Evolutionary conservation across 2,797 vertebrate species (phyloP).

Genomic region (Enteromius unitaeniatus): DNA sequence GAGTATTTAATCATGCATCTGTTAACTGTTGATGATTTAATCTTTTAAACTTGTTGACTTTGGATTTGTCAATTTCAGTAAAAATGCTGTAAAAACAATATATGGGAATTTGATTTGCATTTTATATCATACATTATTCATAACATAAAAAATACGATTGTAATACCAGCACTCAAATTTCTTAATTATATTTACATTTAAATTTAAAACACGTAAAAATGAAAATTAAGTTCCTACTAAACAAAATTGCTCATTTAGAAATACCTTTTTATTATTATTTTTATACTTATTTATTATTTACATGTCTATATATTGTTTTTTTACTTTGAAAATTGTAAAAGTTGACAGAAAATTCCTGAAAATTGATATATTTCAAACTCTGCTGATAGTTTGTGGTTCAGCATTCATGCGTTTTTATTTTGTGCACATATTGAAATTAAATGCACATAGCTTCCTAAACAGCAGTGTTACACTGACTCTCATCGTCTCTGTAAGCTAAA

Average conservation of each 20-base stretch:
- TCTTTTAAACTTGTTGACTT: neutral
- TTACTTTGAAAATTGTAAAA: neutral
- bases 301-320: neutral
- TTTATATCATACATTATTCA: neutral
- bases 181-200: neutral
- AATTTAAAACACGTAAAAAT: neutral
- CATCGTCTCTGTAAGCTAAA: slow-evolving; percentile 6
- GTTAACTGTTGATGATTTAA: neutral
- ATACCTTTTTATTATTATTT: neutral
- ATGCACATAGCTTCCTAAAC: neutral
- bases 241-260: neutral
- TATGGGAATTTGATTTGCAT: neutral
- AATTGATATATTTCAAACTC: neutral
- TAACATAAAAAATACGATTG: neutral
- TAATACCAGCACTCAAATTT: neutral
- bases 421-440: neutral
- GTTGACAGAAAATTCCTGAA: neutral
- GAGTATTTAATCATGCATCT: neutral
- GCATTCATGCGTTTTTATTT: neutral
- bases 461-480: neutral
- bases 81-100: neutral
- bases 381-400: neutral
- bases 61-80: neutral
- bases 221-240: neutral
- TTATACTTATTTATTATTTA: neutral